Percentiles rank a stretch among this genome's conserved stretches.
Conservation (phyloP, 2,888 invertebrate genomes). For the Antheraea assamensis region DNA sequence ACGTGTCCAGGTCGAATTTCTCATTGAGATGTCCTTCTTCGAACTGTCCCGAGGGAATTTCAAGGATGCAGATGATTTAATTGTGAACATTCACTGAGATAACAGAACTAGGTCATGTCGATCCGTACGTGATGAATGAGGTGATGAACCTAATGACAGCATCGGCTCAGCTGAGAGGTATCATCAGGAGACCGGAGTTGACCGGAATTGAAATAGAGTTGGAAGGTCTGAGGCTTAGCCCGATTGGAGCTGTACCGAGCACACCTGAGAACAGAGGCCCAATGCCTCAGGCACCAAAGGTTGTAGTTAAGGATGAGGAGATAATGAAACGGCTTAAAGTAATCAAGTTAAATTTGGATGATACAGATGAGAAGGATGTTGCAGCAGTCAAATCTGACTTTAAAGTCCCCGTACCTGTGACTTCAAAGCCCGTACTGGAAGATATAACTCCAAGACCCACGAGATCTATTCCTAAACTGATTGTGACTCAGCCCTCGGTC, state of each 20-base stretch:
- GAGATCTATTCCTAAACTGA: constrained; percentile 39
- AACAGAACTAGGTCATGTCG: constrained; percentile 37
- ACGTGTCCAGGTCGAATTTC: constrained; percentile 44
- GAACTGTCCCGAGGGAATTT: constrained; percentile 49
- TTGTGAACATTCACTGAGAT: constrained; percentile 60
- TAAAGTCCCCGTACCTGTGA: constrained; percentile 63
- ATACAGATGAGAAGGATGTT: constrained; percentile 41
- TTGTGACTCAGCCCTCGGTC: constrained; percentile 38
- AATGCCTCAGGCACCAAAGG: constrained; percentile 38
- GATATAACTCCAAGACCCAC: constrained; percentile 54
- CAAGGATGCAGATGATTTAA: constrained; percentile 49
- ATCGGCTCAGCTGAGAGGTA: constrained; percentile 47
- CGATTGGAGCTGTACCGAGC: constrained; percentile 40
- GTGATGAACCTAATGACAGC: constrained; percentile 58
- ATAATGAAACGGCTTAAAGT: constrained; percentile 53
- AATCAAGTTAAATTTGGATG: constrained; percentile 60
- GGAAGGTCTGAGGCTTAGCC: constrained; percentile 50
- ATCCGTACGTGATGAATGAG: constrained; percentile 52
- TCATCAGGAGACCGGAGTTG: constrained; percentile 30
- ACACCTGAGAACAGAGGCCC: constrained; percentile 51
- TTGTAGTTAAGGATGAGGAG: constrained; percentile 59
- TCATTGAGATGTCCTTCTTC: constrained; percentile 59
- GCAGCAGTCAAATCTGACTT: constrained; percentile 47
- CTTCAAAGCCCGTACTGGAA: constrained; percentile 52
- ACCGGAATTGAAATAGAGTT: constrained; percentile 46